Base-by-base conservation (phyloP, 53 echinoderm and acorn worm genomes). In the Hippasteria phrygiana region DNA sequence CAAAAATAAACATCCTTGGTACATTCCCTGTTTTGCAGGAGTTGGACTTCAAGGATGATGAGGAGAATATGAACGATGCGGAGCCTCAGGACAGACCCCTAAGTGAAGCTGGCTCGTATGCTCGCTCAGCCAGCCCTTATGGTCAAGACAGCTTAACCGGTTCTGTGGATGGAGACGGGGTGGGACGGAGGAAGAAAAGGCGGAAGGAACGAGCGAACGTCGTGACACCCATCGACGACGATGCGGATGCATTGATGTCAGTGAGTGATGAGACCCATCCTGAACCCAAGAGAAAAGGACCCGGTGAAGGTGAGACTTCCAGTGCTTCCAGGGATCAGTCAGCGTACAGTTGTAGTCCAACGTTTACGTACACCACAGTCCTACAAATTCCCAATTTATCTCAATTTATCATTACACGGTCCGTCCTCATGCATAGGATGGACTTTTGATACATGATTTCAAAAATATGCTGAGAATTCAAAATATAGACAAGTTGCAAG, bases 171-270 rank as follows among this genome's bases (percentile, higher is more conserved):
- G 81, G 45, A 50, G 71, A 53, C 51, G 85, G 70, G 85, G 32
- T 8, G 16, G 26, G 71, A 42, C 70, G 39, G 70, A 85, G 47
- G 17, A 69, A 48, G 53, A 46, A 53, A 13, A 69, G 50, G 38
- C 45, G 53, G 2, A 85, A 85, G 85, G 85, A 85, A 45, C 47
- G 85, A 18, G 81, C 63, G 26, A 85, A 85, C 17, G 71, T 54
- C 32, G 85, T 85, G 38, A 85, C 85, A 28, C 85, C 85, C 1
- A 71, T 85, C 54, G 43, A 59, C 26, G 83, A 83, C 40, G 83
- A 83, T 34, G 55, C 56, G 3, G 85, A 85, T 16, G 8, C 35
- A 26, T 48, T 35, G 35, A 22, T 35, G 36, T 85, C 85, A 0
- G n/a, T 85, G 51, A 85, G 71, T 55, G 71, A 70, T 24, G 62